A percentile compares a stretch with the other conserved stretches of the same genome.
Conservation (phyloP, 2,797 vertebrate genomes). For the Rhinophrynus dorsalis region DNA sequence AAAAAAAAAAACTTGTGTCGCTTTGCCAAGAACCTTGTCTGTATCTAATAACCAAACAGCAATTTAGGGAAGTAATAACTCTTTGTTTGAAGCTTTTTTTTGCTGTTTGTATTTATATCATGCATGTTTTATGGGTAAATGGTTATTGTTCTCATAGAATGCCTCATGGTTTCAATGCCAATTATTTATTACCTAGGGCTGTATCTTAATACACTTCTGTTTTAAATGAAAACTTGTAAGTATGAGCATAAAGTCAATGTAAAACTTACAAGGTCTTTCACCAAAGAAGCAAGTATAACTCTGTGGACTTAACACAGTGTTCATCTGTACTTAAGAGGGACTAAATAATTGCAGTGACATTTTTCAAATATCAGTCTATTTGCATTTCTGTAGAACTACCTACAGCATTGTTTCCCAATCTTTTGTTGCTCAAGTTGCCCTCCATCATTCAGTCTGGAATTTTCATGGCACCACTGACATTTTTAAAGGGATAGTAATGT, state of each 20-base stretch:
- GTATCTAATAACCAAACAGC: conserved; percentile 23
- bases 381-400: too few relatives aligned
- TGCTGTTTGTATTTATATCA: conserved; percentile 31
- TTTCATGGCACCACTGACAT: too few relatives aligned
- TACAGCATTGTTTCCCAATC: too few relatives aligned
- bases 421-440: too few relatives aligned
- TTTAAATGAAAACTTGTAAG: conserved; percentile 37
- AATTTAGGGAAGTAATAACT: conserved; percentile 25
- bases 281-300: not conserved
- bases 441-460: too few relatives aligned
- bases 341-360: too few relatives aligned
- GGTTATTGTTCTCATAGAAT: conserved; percentile 30
- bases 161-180: conserved; percentile 19
- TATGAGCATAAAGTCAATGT: conserved; percentile 7
- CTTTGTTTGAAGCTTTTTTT: conserved; percentile 32
- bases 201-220: conserved; percentile 26
- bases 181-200: conserved; percentile 42
- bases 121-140: conserved; percentile 12
- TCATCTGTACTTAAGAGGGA: not conserved
- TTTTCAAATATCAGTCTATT: too few relatives aligned
- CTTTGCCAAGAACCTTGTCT: conserved; percentile 20
- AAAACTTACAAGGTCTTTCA: conserved; percentile 16
- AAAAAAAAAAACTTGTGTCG: not conserved
- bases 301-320: not conserved
- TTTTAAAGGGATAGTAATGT: too few relatives aligned